phyloP scores from a whole-genome alignment of 2,888 invertebrate species.

The Choristoneura rosaceana region DNA sequence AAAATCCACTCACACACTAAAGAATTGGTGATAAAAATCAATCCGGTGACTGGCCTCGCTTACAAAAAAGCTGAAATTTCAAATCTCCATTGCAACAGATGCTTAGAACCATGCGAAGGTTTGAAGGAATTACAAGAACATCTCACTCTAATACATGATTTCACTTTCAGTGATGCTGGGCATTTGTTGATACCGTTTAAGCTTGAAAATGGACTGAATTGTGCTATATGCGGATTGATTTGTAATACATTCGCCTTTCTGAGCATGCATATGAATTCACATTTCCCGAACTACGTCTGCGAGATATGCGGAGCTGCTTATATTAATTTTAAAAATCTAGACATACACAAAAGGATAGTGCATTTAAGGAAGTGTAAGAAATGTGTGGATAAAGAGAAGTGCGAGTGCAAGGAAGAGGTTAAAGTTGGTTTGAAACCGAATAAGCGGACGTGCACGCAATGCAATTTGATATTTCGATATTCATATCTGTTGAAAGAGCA shows the following conservation, averaged over 20 bases:
- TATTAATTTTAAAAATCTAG: slow-evolving; percentile 57
- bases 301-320: slow-evolving; percentile 60
- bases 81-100: slow-evolving; percentile 58
- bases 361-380: slow-evolving; percentile 60
- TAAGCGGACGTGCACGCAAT: slow-evolving; percentile 49
- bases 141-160: slow-evolving; percentile 52
- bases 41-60: slow-evolving; percentile 52
- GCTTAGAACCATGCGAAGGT: slow-evolving; percentile 48
- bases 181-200: slow-evolving; percentile 61
- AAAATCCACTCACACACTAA: slow-evolving; percentile 51
- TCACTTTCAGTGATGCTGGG: slow-evolving; percentile 50
- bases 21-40: slow-evolving; percentile 49
- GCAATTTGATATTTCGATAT: slow-evolving; percentile 55
- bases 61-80: slow-evolving; percentile 64
- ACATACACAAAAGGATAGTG: slow-evolving; percentile 53
- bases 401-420: slow-evolving; percentile 48
- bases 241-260: slow-evolving; percentile 57
- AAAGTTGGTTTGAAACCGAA: slow-evolving; percentile 44
- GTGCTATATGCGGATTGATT: slow-evolving; percentile 52
- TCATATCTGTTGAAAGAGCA: slow-evolving; percentile 53
- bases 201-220: slow-evolving; percentile 53
- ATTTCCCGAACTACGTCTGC: slow-evolving; percentile 61
- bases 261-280: slow-evolving; percentile 61
- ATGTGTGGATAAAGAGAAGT: slow-evolving; percentile 50
- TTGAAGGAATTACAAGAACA: slow-evolving; percentile 55